phyloP scores from a whole-genome alignment of 2,113 vertebrate genomes.

The Podiceps cristatus region DNA sequence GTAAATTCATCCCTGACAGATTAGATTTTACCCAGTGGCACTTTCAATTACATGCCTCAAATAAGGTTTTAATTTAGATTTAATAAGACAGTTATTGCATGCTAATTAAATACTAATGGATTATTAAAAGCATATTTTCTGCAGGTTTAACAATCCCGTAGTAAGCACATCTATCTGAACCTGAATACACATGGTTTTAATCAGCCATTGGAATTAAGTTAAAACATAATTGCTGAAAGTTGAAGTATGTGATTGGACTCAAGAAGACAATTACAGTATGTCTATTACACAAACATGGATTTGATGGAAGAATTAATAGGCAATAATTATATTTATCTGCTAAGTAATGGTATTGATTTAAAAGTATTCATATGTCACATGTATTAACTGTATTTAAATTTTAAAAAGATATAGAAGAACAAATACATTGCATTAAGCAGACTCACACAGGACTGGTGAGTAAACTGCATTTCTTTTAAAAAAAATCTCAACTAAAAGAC shows the following conservation, averaged over 20 bases:
- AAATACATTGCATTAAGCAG: neutral
- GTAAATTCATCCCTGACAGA: constrained; percentile 59
- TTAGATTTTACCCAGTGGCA: constrained; percentile 71
- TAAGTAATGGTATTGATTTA: constrained; percentile 13
- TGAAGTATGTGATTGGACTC: constrained; percentile 44
- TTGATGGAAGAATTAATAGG: constrained; percentile 44
- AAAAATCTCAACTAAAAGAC: neutral
- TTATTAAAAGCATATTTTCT: constrained; percentile 74
- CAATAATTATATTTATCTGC: constrained; percentile 27
- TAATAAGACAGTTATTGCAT: constrained; percentile 77
- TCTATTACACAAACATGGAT: constrained; percentile 15
- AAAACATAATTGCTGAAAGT: constrained; percentile 61
- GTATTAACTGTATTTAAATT: neutral
- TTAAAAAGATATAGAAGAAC: neutral
- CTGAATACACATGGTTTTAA: constrained; percentile 66
- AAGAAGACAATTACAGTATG: constrained; percentile 35
- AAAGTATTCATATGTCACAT: neutral
- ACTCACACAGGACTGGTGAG: neutral
- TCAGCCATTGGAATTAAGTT: constrained; percentile 58
- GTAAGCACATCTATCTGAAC: constrained; percentile 67
- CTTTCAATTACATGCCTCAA: constrained; percentile 71
- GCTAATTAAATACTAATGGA: constrained; percentile 73
- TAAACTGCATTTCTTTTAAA: constrained; percentile 24
- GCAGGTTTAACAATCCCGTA: constrained; percentile 52
- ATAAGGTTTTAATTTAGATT: constrained; percentile 72